These are phyloP conservation scores for Drosophila flavopinicola DNA, from an alignment of 2,888 invertebrate species.

Conservation along the genomic window DNA sequence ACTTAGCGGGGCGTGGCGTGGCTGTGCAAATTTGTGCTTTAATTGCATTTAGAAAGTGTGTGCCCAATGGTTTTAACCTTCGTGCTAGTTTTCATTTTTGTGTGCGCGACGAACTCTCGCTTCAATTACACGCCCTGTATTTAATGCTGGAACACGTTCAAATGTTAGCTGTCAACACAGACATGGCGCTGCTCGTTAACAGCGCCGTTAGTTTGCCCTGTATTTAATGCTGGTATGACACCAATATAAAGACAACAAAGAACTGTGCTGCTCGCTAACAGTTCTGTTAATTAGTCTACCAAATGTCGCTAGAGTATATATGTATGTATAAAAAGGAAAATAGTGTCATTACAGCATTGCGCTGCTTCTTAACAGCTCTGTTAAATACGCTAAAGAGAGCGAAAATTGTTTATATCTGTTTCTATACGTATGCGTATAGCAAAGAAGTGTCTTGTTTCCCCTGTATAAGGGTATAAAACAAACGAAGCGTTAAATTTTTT, in stretches of 20 bases:
- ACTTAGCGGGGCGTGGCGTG: conserved; percentile 15
- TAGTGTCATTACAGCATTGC: neutral
- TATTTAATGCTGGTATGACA: neutral
- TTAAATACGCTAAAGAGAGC: neutral
- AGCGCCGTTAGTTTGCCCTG: conserved; percentile 23
- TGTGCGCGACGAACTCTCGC: conserved; percentile 32
- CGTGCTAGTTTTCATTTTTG: conserved; percentile 27
- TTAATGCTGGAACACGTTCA: conserved; percentile 12
- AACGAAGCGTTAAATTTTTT: conserved; percentile 7
- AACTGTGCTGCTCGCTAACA: neutral
- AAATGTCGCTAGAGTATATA: neutral
- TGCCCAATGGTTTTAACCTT: conserved; percentile 41
- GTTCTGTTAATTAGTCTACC: neutral
- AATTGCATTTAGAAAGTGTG: conserved; percentile 52
- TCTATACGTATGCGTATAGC: no score
- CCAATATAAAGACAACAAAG: neutral
- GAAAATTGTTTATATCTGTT: neutral
- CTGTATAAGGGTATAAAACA: conserved; percentile 2
- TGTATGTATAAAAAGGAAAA: no score
- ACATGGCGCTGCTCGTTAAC: conserved; percentile 13
- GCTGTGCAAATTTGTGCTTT: conserved; percentile 13
- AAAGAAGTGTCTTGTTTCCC: no score
- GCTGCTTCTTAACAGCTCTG: no score
- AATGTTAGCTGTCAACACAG: conserved; percentile 21
- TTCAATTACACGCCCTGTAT: conserved; percentile 18